phyloP scores from a whole-genome alignment of 1,140 invertebrate species.

The Philopotamus ludificatus region DNA sequence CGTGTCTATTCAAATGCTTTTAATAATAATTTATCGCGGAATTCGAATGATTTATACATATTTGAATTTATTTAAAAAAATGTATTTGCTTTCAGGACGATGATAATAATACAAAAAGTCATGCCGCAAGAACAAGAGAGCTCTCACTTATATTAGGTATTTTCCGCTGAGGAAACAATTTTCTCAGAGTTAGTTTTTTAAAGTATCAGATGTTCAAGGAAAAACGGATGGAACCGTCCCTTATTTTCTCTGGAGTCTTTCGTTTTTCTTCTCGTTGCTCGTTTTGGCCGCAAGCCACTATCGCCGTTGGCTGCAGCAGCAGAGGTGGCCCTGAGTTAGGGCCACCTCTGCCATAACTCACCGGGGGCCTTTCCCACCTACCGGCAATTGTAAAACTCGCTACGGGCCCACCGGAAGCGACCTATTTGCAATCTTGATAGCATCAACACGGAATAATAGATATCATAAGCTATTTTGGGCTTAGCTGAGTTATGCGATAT shows the following conservation, averaged over 20 bases:
- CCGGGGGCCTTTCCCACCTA: neutral
- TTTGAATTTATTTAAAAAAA: too few relatives aligned
- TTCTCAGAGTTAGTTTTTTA: neutral
- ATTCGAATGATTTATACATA: too few relatives aligned
- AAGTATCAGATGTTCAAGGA: neutral
- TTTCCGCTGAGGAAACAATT: neutral
- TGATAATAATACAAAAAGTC: slow-evolving; percentile 10
- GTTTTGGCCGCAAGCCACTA: neutral
- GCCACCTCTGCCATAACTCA: neutral
- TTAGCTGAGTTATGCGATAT: too few relatives aligned
- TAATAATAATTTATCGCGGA: too few relatives aligned
- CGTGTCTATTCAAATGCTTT: too few relatives aligned
- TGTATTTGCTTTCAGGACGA: slow-evolving; percentile 1
- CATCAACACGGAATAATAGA: slow-evolving; percentile 1
- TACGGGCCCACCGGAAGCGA: neutral
- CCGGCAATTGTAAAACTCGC: neutral
- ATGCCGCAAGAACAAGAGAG: neutral
- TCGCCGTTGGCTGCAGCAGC: neutral
- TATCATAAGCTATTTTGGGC: too few relatives aligned
- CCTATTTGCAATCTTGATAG: slow-evolving; percentile 14
- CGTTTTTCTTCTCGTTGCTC: neutral
- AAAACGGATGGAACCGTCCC: too few relatives aligned
- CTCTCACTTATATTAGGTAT: neutral
- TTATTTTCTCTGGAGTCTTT: neutral
- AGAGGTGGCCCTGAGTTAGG: neutral